phyloP scores from a whole-genome alignment of 2,113 vertebrate genomes.

The Lophius piscatorius region DNA sequence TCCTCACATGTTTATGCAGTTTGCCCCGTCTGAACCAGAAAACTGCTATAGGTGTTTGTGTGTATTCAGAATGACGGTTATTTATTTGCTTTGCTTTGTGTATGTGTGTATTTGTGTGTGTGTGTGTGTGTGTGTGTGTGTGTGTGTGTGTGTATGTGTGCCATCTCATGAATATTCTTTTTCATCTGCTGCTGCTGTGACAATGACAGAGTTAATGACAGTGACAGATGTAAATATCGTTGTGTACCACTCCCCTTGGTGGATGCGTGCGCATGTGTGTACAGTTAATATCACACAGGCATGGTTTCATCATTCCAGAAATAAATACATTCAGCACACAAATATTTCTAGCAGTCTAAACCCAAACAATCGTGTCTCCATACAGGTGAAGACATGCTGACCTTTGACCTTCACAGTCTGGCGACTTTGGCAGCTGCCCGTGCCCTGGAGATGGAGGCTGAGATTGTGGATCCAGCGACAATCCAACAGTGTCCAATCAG shows the following conservation, averaged over 20 bases:
- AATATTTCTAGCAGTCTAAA: slow-evolving; percentile 42
- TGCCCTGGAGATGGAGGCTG: slow-evolving; percentile 82
- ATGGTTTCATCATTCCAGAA: slow-evolving; percentile 43
- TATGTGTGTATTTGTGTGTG: slow-evolving; percentile 39
- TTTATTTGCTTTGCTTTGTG: slow-evolving; percentile 46
- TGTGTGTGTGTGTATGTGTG: slow-evolving; percentile 34
- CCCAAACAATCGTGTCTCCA: slow-evolving; percentile 37
- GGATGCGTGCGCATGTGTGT: slow-evolving; percentile 27
- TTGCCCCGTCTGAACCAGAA: slow-evolving; percentile 62
- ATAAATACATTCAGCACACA: slow-evolving; percentile 52
- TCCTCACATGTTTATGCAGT: slow-evolving; percentile 44
- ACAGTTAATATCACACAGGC: slow-evolving; percentile 75
- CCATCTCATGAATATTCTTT: slow-evolving; percentile 77
- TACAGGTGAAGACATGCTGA: slow-evolving; percentile 85
- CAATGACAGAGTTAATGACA: slow-evolving; percentile 81
- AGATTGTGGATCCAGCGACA: neutral
- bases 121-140: slow-evolving; percentile 32
- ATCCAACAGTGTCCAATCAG: slow-evolving; percentile 74
- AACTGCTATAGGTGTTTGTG: slow-evolving; percentile 55
- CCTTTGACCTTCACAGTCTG: slow-evolving; percentile 91
- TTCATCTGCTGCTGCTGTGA: slow-evolving; percentile 70
- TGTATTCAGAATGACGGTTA: slow-evolving; percentile 52
- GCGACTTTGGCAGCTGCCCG: slow-evolving; percentile 92
- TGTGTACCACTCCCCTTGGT: slow-evolving; percentile 16
- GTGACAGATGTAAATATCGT: slow-evolving; percentile 80